Percentiles rank a stretch among this genome's conserved stretches.
Conservation (phyloP, 2,797 vertebrate species). For the Pangasius djambal region DNA sequence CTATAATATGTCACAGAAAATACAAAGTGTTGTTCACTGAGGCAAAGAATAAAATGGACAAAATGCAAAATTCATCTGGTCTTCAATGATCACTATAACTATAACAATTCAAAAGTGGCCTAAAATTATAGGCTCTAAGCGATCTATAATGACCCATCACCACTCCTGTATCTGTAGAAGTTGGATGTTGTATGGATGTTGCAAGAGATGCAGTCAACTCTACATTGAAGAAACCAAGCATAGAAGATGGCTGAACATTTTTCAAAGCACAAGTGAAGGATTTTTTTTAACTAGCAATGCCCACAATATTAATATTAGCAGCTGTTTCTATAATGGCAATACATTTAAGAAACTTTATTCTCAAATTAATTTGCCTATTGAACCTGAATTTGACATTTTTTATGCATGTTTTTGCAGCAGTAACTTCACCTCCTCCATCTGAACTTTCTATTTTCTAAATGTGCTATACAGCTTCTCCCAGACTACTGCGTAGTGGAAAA, state of each 20-base stretch:
- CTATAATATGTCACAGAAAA: not conserved
- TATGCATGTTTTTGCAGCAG: not conserved
- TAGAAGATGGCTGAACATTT: not conserved
- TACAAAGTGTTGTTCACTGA: not conserved
- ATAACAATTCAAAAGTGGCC: not conserved
- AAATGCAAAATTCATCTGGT: too few species aligned
- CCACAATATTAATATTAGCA: not conserved
- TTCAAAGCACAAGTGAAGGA: not conserved
- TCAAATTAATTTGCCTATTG: not conserved
- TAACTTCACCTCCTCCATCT: conserved; percentile 35
- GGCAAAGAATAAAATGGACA: not conserved
- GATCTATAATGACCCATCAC: not conserved
- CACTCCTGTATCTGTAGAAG: not conserved
- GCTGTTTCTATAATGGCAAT: not conserved
- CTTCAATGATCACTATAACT: not conserved
- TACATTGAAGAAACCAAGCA: not conserved
- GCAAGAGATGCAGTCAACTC: not conserved
- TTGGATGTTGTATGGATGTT: not conserved
- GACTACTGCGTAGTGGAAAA: conserved; percentile 49
- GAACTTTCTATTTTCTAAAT: conserved; percentile 31
- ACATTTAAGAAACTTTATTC: not conserved
- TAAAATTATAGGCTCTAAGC: not conserved
- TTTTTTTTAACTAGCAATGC: not conserved
- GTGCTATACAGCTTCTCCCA: conserved; percentile 43
- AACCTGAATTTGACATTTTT: conserved; percentile 2